These are phyloP conservation scores for Temnothorax rugatulus DNA, from an alignment of 2,888 invertebrate genomes.

Conservation along the genomic window DNA sequence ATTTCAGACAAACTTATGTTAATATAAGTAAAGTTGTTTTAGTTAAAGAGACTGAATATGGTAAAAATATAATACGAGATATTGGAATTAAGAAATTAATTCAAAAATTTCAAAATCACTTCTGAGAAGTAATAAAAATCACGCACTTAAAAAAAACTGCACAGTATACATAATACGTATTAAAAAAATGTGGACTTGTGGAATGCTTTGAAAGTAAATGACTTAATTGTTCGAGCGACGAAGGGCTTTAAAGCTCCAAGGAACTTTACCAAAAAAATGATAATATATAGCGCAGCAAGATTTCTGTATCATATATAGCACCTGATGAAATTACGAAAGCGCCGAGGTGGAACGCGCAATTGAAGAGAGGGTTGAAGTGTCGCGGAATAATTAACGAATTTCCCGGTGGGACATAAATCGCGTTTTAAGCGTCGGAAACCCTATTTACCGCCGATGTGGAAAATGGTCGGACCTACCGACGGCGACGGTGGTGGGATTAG, in stretches of 20 bases:
- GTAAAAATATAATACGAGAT: neutral
- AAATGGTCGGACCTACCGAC: slow-evolving; percentile 36
- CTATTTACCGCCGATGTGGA: slow-evolving; percentile 50
- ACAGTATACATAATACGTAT: neutral
- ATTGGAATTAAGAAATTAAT: neutral
- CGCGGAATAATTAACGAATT: slow-evolving; percentile 68
- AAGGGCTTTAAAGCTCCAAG: slow-evolving; percentile 14
- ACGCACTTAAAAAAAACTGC: neutral
- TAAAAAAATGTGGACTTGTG: neutral
- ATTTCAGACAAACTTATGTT: neutral
- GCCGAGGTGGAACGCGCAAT: slow-evolving; percentile 41
- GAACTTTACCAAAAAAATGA: slow-evolving; percentile 37
- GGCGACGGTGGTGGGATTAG: slow-evolving; percentile 11
- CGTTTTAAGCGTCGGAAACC: slow-evolving; percentile 64
- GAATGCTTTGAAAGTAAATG: slow-evolving; percentile 24
- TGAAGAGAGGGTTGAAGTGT: slow-evolving; percentile 48
- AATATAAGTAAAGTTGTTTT: neutral
- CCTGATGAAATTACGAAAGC: slow-evolving; percentile 55
- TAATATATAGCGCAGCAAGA: slow-evolving; percentile 48
- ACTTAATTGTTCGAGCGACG: slow-evolving; percentile 19
- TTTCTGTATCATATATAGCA: slow-evolving; percentile 23
- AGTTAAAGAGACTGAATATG: neutral
- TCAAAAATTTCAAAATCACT: neutral
- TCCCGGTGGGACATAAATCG: slow-evolving; percentile 60
- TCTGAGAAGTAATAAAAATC: slow-evolving; percentile 10